phyloP scores from a whole-genome alignment of 2,888 invertebrate species.

The Andrena hattorfiana region DNA sequence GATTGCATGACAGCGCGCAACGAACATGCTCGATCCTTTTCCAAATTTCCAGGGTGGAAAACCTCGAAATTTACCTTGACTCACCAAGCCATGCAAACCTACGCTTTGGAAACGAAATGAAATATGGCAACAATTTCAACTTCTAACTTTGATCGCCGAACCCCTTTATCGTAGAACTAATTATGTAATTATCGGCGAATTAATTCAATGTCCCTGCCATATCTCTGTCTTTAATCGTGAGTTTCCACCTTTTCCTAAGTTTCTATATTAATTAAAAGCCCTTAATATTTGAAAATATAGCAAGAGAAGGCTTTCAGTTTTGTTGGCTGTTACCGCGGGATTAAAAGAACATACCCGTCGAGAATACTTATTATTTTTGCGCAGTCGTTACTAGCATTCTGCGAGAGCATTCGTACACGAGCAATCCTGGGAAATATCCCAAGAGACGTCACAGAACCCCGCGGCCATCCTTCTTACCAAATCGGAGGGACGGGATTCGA shows the following conservation, averaged over 20 bases:
- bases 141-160: too few relatives aligned
- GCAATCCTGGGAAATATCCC: conserved; percentile 1
- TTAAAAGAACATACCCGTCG: background rate
- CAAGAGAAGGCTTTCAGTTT: background rate
- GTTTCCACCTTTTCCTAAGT: too few relatives aligned
- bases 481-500: background rate
- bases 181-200: too few relatives aligned
- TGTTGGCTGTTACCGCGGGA: background rate
- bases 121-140: too few relatives aligned
- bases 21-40: background rate
- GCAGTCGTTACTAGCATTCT: background rate
- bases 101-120: too few relatives aligned
- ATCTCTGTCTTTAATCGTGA: too few relatives aligned
- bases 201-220: too few relatives aligned
- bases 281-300: background rate
- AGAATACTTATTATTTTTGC: background rate
- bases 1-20: background rate
- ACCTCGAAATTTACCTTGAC: background rate
- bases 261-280: background rate
- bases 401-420: background rate
- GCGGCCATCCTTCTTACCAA: background rate
- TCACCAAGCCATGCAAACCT: background rate
- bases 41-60: background rate
- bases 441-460: conserved; percentile 13
- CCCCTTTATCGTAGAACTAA: too few relatives aligned